Base-by-base conservation (phyloP, 1,140 invertebrate genomes). In the Aricia agestis region DNA sequence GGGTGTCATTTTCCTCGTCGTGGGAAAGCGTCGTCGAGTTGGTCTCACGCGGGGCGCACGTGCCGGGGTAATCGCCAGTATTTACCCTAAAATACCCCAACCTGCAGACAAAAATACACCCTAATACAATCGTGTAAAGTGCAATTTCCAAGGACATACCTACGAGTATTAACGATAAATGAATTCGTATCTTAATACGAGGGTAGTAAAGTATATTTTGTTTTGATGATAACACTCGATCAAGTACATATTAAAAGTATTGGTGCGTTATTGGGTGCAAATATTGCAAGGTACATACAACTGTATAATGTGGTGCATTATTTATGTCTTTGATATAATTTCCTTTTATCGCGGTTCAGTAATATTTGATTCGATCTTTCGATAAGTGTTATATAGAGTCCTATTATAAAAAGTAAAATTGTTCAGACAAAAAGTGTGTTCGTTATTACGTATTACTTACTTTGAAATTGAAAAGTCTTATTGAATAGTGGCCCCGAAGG, bases 1-100 rank as follows among this genome's bases (percentile, higher is more conserved):
- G 36, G 45, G 45, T 52, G 45, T 52, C 45, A 52, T 52, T 52
- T 52, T 52, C 45, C 45, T 52, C 45, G 45, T 52, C 45, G 45
- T 52, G 45, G 45, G 45, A 52, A 52, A 52, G 10, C 45, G 45
- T 52, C 11, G 45, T 4, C 10, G 45, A 52, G 45, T 52, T 52
- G 45, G 45, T 52, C 45, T 52, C 45, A 52, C 45, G 45, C 45
- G 45, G 45, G 10, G 45, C 11, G 45, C 45, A 52, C 45, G 45
- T 52, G 45, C 45, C 45, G 45, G 45, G 45, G 45, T 52, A 52
- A 52, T 52, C 45, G 45, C 45, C 0, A 3, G 45, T 36, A 36
- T 52, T 52, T 52, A 52, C 45, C 45, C 45, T 52, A 11, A 52
- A 52, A 52, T 13, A 11, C 3, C 45, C 2, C 11, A 13, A 52